Evolutionary conservation across 2,113 vertebrate species (phyloP).

Genomic region (Scatophagus argus): DNA sequence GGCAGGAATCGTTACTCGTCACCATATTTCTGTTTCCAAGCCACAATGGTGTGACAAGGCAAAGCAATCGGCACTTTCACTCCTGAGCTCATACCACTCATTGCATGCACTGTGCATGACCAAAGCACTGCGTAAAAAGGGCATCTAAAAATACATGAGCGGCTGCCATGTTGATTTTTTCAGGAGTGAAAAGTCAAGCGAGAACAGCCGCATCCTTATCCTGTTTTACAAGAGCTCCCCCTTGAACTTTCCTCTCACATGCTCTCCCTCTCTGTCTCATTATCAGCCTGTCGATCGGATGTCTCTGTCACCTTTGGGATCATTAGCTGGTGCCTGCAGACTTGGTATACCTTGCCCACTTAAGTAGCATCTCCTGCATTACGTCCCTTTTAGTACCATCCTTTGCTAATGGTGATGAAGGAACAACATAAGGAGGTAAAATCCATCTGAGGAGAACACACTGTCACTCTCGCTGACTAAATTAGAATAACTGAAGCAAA

Average conservation of each 20-base stretch:
- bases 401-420: conserved; percentile 26
- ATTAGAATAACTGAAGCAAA: conserved; percentile 29
- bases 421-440: conserved; percentile 8
- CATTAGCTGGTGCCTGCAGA: conserved; percentile 60
- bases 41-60: conserved; percentile 27
- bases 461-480: conserved; percentile 16
- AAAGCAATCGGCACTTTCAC: conserved; percentile 32
- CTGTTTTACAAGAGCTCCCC: conserved; percentile 64
- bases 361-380: conserved; percentile 27
- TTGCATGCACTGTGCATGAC: conserved; percentile 35
- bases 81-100: conserved; percentile 40
- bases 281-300: conserved; percentile 72
- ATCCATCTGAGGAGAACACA: conserved; percentile 5
- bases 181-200: conserved; percentile 67
- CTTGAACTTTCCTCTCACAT: conserved; percentile 61
- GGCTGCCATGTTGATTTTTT: conserved; percentile 70
- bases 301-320: conserved; percentile 73
- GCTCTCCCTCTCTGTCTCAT: conserved; percentile 68
- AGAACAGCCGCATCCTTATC: conserved; percentile 63
- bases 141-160: conserved; percentile 74
- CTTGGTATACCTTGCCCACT: conserved; percentile 30
- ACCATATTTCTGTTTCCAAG: conserved; percentile 31
- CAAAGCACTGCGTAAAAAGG: conserved; percentile 65
- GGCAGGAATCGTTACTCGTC: conserved; percentile 49
- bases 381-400: conserved; percentile 14